Conservation (phyloP, 2,888 invertebrate species). For the Pheosia tremula region DNA sequence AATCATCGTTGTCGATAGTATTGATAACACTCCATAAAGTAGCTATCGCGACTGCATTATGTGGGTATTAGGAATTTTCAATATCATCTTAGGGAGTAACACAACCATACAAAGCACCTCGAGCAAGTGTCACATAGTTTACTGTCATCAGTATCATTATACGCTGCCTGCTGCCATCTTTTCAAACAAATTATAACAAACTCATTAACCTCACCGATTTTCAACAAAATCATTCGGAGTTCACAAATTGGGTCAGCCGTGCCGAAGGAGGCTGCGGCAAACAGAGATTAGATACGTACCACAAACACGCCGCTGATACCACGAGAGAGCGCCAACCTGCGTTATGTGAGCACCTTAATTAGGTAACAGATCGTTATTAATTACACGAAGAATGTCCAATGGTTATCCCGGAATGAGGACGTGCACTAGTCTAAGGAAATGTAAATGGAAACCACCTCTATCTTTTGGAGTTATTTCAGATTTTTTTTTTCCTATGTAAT, state of each 20-base stretch:
- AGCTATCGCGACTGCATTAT: too few relatives aligned
- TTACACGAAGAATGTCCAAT: neutral
- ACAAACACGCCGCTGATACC: conserved; percentile 64
- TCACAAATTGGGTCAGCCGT: conserved; percentile 66
- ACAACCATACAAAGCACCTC: neutral
- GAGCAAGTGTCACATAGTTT: neutral
- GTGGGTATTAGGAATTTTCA: neutral
- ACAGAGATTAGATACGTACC: conserved; percentile 72
- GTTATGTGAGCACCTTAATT: conserved; percentile 19
- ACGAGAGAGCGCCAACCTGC: conserved; percentile 33
- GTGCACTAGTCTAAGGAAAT: neutral
- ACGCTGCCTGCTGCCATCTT: neutral
- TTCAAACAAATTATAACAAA: conserved; percentile 14
- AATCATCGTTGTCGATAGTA: too few relatives aligned
- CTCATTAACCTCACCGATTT: conserved; percentile 22
- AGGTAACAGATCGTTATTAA: conserved; percentile 24
- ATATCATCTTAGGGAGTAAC: too few relatives aligned
- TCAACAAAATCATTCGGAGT: conserved; percentile 43
- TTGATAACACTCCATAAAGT: too few relatives aligned
- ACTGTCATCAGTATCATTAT: neutral
- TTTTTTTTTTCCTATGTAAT: too few relatives aligned
- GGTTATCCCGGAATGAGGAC: neutral
- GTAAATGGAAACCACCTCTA: too few relatives aligned
- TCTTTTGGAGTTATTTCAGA: too few relatives aligned
- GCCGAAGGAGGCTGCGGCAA: conserved; percentile 71